Evolutionary conservation across 1,140 invertebrate species (phyloP).

Genomic region (Diabrotica undecimpunctata): DNA sequence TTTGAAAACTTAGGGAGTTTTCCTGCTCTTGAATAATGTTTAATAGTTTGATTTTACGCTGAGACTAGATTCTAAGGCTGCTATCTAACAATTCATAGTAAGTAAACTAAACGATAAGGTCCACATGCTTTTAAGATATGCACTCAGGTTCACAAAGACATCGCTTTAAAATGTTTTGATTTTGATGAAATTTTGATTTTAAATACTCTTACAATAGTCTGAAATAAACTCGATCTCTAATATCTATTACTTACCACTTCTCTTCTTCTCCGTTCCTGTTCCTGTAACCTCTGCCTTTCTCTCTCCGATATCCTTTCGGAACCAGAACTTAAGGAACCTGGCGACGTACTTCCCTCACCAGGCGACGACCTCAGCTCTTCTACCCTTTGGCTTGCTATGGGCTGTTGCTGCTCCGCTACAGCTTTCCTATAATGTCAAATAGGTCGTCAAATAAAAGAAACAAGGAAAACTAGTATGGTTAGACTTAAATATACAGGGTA

Average conservation of each 20-base stretch:
- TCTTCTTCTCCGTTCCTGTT: constrained; percentile 83
- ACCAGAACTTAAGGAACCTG: constrained; percentile 56
- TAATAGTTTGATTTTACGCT: too few species aligned
- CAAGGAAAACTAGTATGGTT: constrained; percentile 1
- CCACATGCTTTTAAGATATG: too few species aligned
- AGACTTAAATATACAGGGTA: not conserved
- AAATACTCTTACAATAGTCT: too few species aligned
- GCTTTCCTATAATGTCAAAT: constrained; percentile 51
- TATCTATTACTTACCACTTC: constrained; percentile 94
- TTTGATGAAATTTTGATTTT: too few species aligned
- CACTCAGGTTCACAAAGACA: too few species aligned
- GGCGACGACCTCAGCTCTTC: constrained; percentile 44
- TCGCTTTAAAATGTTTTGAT: too few species aligned
- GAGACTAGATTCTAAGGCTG: too few species aligned
- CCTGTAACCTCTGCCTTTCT: constrained; percentile 74
- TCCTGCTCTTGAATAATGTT: too few species aligned
- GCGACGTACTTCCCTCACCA: constrained; percentile 50
- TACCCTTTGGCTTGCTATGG: constrained; percentile 42
- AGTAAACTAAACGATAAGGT: too few species aligned
- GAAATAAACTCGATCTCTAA: too few species aligned
- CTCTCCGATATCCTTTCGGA: constrained; percentile 69
- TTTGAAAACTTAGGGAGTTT: too few species aligned
- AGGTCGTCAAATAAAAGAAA: not conserved
- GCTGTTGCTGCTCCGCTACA: constrained; percentile 50
- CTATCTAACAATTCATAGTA: too few species aligned